Percentiles rank a stretch among this genome's conserved stretches.
phyloP scores from a whole-genome alignment of 2,888 invertebrate species.

The Hemithea aestivaria region DNA sequence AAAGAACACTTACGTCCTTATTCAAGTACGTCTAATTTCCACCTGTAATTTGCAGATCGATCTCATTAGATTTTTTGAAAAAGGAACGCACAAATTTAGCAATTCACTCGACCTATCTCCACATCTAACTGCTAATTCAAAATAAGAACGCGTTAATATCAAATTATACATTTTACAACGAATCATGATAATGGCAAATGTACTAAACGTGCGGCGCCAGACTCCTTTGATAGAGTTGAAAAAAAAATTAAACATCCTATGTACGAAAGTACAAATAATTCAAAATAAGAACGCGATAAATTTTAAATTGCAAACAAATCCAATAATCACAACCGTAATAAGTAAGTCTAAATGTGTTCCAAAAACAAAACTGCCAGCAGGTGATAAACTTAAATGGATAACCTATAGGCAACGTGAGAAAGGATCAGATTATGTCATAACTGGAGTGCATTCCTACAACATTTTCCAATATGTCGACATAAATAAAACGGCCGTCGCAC shows the following conservation, averaged over 20 bases:
- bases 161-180: no score
- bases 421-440: slow-evolving; percentile 9
- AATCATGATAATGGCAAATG: no score
- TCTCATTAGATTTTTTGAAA: slow-evolving; percentile 77
- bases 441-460: slow-evolving; percentile 3
- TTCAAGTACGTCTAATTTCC: slow-evolving; percentile 39
- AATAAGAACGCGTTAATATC: no score
- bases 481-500: slow-evolving; percentile 14
- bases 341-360: no score
- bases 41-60: slow-evolving; percentile 78
- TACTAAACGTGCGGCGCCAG: no score
- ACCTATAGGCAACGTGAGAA: no score
- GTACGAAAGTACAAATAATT: no score
- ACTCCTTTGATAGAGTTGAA: no score
- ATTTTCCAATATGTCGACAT: slow-evolving; percentile 11
- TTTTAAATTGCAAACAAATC: neutral
- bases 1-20: slow-evolving; percentile 39
- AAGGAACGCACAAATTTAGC: slow-evolving; percentile 74
- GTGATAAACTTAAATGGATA: no score
- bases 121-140: slow-evolving; percentile 44
- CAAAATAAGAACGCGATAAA: no score
- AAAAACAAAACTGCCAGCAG: neutral
- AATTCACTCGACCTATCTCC: slow-evolving; percentile 62
- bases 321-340: neutral
- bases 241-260: no score